Conservation (phyloP, 2,113 vertebrate species). For the Epinephelus lanceolatus region DNA sequence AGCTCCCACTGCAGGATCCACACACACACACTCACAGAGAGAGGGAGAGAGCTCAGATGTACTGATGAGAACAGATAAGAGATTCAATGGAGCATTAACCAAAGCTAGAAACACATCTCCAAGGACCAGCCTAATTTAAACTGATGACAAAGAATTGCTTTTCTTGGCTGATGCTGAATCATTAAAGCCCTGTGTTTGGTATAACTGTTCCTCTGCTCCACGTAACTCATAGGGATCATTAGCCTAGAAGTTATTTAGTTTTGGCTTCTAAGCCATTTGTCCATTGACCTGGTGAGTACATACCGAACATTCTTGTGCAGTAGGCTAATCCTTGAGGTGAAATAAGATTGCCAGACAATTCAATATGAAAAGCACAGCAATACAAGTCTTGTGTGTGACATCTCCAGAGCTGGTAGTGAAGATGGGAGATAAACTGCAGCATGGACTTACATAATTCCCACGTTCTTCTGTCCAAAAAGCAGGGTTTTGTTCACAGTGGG, state of each 20-base stretch:
- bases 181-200: conserved; percentile 16
- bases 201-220: conserved; percentile 3
- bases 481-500: background rate
- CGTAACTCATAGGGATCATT: conserved; percentile 38
- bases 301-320: conserved; percentile 68
- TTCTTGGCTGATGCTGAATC: conserved; percentile 1
- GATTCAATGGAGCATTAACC: conserved; percentile 29
- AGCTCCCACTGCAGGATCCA: conserved; percentile 44
- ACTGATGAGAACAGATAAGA: conserved; percentile 56
- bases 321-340: conserved; percentile 44
- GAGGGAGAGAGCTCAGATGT: conserved; percentile 20
- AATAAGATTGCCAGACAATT: conserved; percentile 35
- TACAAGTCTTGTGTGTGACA: background rate
- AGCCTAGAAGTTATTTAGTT: conserved; percentile 45
- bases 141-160: conserved; percentile 19
- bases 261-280: conserved; percentile 60
- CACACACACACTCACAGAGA: conserved; percentile 30
- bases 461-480: background rate
- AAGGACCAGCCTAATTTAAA: background rate
- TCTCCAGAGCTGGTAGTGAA: background rate
- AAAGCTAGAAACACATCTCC: conserved; percentile 24
- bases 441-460: background rate
- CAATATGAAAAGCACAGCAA: conserved; percentile 6
- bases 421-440: background rate
- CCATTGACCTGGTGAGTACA: conserved; percentile 53